Evolutionary conservation across 1,140 invertebrate genomes (phyloP).

Genomic region (Globodera ellingtonae): DNA sequence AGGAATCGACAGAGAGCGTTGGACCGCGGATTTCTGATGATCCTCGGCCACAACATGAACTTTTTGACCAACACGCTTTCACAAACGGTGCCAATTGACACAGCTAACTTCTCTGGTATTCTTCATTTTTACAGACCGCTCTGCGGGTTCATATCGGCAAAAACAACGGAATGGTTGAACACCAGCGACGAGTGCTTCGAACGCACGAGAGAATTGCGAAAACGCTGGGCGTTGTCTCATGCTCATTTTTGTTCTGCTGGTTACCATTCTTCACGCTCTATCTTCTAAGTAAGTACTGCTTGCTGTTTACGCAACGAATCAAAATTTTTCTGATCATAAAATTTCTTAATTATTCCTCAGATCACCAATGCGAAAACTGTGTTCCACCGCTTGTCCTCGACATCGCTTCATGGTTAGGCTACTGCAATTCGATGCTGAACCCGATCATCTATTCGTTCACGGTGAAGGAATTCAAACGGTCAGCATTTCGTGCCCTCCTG

Average conservation of each 20-base stretch:
- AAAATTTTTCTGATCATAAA: slow-evolving; percentile 9
- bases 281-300: slow-evolving; percentile 62
- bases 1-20: slow-evolving; percentile 62
- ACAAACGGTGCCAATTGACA: slow-evolving; percentile 37
- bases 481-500: slow-evolving; percentile 57
- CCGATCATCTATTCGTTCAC: slow-evolving; percentile 66
- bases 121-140: slow-evolving; percentile 55
- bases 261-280: slow-evolving; percentile 69
- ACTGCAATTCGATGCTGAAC: slow-evolving; percentile 66
- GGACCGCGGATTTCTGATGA: slow-evolving; percentile 64
- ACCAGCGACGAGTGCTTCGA: slow-evolving; percentile 59
- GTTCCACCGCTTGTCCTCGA: slow-evolving; percentile 61
- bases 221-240: slow-evolving; percentile 68
- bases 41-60: slow-evolving; percentile 65
- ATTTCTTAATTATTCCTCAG: slow-evolving; percentile 39
- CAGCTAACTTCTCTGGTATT: neutral
- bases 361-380: slow-evolving; percentile 57
- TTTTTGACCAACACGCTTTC: slow-evolving; percentile 59
- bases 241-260: slow-evolving; percentile 69
- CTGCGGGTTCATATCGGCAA: slow-evolving; percentile 61
- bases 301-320: no score
- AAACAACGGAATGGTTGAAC: slow-evolving; percentile 65
- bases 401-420: slow-evolving; percentile 64
- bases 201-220: slow-evolving; percentile 69
- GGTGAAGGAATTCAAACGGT: slow-evolving; percentile 65